Evolutionary conservation across 2,888 invertebrate species (phyloP), one percentile per base, ranked within the genome.

Genomic region (Agrenia bidenticulata): DNA sequence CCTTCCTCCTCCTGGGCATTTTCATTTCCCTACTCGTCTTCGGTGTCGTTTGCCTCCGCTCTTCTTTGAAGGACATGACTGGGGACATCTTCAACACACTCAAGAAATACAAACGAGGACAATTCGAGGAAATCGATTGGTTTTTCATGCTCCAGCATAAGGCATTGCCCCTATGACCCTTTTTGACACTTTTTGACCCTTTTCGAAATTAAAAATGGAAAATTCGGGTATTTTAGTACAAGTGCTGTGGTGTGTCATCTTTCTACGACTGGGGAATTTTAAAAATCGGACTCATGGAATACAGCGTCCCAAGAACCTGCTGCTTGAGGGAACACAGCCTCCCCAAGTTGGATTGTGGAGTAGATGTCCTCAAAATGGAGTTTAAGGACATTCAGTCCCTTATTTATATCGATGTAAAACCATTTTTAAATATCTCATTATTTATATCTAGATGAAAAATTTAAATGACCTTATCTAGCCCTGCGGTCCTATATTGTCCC

Each of bases 181-280:
- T 50, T n/a, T 7, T 13, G 21, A 17, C 9, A 53, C 21, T 23
- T 23, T 7, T 15, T 5, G 24, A 53, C 9, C 2, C 53, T 23
- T 23, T 2, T 53, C 19, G 24, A 23, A 2, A 23, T 15, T 56
- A 11, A 15, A 50, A 24, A 50, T 24, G 5, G 19, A 15, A 51
- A 23, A 23, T 24, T 19, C 24, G 2, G 7, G 7, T 23, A 23
- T 27, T 27, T 2, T 32, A 66, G 62, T 27, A 63, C 23, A 51
- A 59, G 49, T 68, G 68, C 51, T 68, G 68, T 49, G 68, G 68
- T 0, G 45, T 68, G 0, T 55, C 53, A 37, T 37, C 58, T 2
- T 68, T 58, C 17, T 5, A 17, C 9, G 64, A 68, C 42, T 68
- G 64, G 64, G 37, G 32, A 11, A 13, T 26, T 19, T 56, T 60